A percentile compares a stretch with the other conserved stretches of the same genome.
Conservation (phyloP, 2,888 invertebrate genomes). For the Epirrhoe alternata region DNA sequence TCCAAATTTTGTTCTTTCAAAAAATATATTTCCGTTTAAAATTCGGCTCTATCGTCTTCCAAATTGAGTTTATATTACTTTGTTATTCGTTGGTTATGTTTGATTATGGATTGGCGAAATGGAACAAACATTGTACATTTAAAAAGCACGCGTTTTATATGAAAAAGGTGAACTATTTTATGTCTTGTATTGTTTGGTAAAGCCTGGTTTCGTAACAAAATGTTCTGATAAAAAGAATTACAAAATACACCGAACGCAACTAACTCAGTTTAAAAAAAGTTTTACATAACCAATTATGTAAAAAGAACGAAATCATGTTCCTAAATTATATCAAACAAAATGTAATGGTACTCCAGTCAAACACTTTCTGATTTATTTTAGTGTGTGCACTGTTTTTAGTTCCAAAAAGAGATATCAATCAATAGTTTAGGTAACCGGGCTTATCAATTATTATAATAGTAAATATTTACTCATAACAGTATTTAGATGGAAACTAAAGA, state of each 20-base stretch:
- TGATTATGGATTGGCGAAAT: slow-evolving; percentile 46
- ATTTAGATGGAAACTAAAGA: slow-evolving; percentile 76
- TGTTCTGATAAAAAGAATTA: not conserved
- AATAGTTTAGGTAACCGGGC: slow-evolving; percentile 21
- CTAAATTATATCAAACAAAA: not conserved
- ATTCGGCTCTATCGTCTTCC: slow-evolving; percentile 56
- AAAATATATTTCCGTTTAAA: slow-evolving; percentile 22
- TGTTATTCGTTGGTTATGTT: slow-evolving; percentile 44
- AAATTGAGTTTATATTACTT: slow-evolving; percentile 44
- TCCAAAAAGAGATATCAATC: not conserved
- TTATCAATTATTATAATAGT: slow-evolving; percentile 35
- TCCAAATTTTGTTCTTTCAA: slow-evolving; percentile 57
- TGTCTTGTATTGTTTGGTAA: slow-evolving; percentile 73
- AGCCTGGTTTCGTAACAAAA: slow-evolving; percentile 17
- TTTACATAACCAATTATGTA: not conserved
- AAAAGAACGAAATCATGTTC: not conserved
- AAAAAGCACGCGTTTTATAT: slow-evolving; percentile 65
- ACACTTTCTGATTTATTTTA: not conserved
- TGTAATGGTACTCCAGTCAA: not conserved
- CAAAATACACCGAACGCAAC: not conserved
- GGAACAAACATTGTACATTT: slow-evolving; percentile 71
- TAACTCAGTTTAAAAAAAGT: not conserved
- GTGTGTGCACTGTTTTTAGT: not conserved
- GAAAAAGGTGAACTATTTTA: slow-evolving; percentile 79
- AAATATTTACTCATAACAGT: slow-evolving; percentile 61